Percentiles rank a stretch among this genome's conserved stretches.
These are phyloP conservation scores for Zeuzera pyrina DNA, from an alignment of 2,888 invertebrate species.

Conservation along the genomic window DNA sequence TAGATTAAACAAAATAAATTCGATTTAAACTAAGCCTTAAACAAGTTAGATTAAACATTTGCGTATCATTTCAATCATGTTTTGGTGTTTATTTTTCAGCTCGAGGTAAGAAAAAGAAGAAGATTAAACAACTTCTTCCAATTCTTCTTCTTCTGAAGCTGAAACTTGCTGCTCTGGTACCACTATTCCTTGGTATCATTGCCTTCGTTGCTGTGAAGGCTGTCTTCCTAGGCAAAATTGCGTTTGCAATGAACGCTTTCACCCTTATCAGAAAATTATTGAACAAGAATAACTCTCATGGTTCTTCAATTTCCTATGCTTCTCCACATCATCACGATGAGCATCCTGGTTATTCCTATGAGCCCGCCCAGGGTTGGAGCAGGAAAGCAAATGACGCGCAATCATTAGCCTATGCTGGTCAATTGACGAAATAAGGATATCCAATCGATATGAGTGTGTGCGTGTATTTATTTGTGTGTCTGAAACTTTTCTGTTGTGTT, in stretches of 20 bases:
- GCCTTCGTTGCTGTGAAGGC: constrained; percentile 89
- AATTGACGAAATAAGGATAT: constrained; percentile 33
- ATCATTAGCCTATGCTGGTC: constrained; percentile 77
- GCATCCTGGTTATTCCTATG: constrained; percentile 69
- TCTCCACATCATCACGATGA: constrained; percentile 75
- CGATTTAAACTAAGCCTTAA: no score
- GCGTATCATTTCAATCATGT: neutral
- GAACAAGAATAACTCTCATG: constrained; percentile 53
- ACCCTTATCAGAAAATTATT: constrained; percentile 78
- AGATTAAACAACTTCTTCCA: constrained; percentile 82
- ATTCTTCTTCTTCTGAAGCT: constrained; percentile 83
- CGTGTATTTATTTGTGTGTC: constrained; percentile 30
- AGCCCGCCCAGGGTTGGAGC: constrained; percentile 75
- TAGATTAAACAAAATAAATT: no score
- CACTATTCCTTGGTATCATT: constrained; percentile 80
- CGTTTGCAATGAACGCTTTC: constrained; percentile 83
- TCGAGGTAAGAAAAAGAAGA: constrained; percentile 86
- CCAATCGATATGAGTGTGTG: constrained; percentile 22
- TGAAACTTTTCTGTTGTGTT: constrained; percentile 29
- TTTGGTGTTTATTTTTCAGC: constrained; percentile 54
- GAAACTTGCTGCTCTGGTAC: constrained; percentile 83
- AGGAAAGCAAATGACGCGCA: constrained; percentile 77
- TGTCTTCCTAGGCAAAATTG: constrained; percentile 86
- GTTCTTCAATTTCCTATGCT: constrained; percentile 74
- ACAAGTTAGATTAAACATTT: neutral